Evolutionary conservation across 2,113 vertebrate genomes (phyloP), one percentile per base, ranked within the genome.

Genomic region (Cathartes aura): DNA sequence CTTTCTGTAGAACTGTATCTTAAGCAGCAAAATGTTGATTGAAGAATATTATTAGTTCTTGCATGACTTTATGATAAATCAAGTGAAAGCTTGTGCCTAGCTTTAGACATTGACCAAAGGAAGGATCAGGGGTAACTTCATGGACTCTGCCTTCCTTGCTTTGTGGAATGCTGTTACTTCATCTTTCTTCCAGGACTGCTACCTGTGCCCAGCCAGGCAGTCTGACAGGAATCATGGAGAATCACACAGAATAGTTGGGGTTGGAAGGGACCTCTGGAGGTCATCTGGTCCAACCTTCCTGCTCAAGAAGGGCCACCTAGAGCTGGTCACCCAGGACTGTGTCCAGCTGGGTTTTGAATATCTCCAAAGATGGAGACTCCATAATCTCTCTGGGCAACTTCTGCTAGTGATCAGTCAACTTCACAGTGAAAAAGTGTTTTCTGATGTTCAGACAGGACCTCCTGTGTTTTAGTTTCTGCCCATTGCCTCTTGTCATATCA

Each of bases 251-350:
- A n/a, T 19, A 1, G 2, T 5, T 73, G 45, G 34, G 3, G 11
- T 42, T 74, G 21, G 15, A 79, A 56, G 8, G 12, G 6, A 47
- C 10, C 4, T 67, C 52, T 17, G 8, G 36, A 47, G 27, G 23
- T n/a, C 11, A 53, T 7, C 52, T 53, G 11, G 50, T 67, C 21
- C 24, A 55, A 32, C 15, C 27, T 27, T 34, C 29, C 38, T 42
- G 20, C 8, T 42, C 11, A 74, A 60, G 14, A 12, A 55, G 21
- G 30, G 8, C 9, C 11, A 26, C 13, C 6, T 15, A 59, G 4
- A 58, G 10, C 5, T 42, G 10, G 5, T 26, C 1, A 0, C 11
- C 9, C n/a, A 62, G 47, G 47, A 87, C 24, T 1, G 2, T 23
- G 32, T 24, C 22, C 27, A 34, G 15, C 10, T 23, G 14, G 2